Base-by-base conservation (phyloP, 2,113 vertebrate species). In the Poicephalus meyeri region DNA sequence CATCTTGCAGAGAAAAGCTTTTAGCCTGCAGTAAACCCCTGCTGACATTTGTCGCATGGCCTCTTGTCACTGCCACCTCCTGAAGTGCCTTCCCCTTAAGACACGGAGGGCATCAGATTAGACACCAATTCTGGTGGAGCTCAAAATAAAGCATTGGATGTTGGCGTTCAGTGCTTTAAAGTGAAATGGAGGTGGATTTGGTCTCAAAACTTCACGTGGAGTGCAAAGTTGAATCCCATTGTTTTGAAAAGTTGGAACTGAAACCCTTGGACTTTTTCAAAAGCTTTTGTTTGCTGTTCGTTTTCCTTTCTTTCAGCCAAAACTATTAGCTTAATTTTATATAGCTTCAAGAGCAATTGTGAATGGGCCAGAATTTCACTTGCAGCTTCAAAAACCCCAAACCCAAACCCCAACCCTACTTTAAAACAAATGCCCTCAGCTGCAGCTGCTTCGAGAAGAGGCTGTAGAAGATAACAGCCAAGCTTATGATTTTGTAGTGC, bases 201-300 rank as follows among this genome's bases (percentile, higher is more conserved):
- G 13, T 77, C 66, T 83, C 28, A 25, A 76, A 61, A 82, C 28
- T 77, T 91, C n/a, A 49, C 16, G 53, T 13, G 28, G 46, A 88
- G 33, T 53, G 25, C 90, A 83, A 90, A 94, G 65, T 41, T 42
- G 23, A 83, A 86, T 92, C 55, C 46, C 68, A 50, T 58, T 0
- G 0, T 78, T 86, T 33, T 26, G 39, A 90, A 58, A 92, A 92
- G 37, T 39, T 91, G 72, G 91, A 94, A 70, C 50, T 0, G 9
- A 90, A 86, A 56, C n/a, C 16, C 8, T 86, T 49, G 44, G 63
- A 72, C 25, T 80, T 46, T 56, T 88, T 88, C 29, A 85, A 72
- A 89, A 94, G 71, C 79, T 70, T 83, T 95, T 94, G 60, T 88
- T 90, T 92, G 88, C 55, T 82, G 25, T 70, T 90, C 18, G 37